These are phyloP conservation scores for Zophobas atratus DNA, from an alignment of 1,140 invertebrate genomes.

Conservation along the genomic window DNA sequence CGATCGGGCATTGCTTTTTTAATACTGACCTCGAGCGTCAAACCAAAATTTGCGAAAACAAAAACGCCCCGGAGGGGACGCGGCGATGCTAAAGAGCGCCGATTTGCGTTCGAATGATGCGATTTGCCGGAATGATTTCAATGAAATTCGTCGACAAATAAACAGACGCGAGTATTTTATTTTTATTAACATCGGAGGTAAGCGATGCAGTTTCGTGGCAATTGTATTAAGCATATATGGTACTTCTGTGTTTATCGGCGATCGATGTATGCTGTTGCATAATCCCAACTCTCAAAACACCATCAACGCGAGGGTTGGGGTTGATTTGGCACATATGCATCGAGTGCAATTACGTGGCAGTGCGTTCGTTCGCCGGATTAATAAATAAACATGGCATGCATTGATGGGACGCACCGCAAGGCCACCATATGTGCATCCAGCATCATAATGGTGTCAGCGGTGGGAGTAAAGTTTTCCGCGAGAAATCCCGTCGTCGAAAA, in stretches of 20 bases:
- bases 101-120: no score
- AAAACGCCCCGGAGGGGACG: background rate
- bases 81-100: background rate
- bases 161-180: no score
- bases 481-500: constrained; percentile 16
- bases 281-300: no score
- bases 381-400: constrained; percentile 12
- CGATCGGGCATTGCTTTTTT: background rate
- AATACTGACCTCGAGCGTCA: background rate
- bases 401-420: background rate
- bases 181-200: no score
- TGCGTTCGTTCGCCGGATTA: constrained; percentile 11
- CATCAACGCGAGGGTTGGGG: background rate
- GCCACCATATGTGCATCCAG: constrained; percentile 1
- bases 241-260: no score
- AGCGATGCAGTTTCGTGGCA: no score
- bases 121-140: no score
- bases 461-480: background rate
- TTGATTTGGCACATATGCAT: background rate
- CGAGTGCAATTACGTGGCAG: constrained; percentile 7
- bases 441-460: background rate
- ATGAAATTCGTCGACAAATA: no score
- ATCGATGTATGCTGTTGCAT: no score
- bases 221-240: no score
- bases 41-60: background rate